These are phyloP conservation scores for Rutpela maculata DNA, from an alignment of 2,888 invertebrate species.

Conservation along the genomic window DNA sequence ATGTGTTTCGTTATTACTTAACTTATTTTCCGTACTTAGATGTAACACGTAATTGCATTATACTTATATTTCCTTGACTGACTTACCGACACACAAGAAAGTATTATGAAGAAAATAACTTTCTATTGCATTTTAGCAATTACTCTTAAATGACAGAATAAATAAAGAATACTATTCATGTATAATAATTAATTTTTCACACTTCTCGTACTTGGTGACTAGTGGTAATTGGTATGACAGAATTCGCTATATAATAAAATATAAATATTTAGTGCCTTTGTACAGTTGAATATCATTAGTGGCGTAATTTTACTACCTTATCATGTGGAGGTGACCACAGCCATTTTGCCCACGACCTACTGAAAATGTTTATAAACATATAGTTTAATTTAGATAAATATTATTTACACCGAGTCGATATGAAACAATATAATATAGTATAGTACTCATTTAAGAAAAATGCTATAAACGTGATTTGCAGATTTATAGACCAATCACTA, in stretches of 20 bases:
- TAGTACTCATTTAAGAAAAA: too few relatives aligned
- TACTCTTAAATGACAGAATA: conserved; percentile 31
- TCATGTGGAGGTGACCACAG: too few relatives aligned
- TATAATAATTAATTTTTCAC: conserved; percentile 16
- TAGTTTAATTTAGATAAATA: too few relatives aligned
- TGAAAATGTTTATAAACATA: too few relatives aligned
- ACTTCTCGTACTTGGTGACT: not conserved
- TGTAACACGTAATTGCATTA: conserved; percentile 36
- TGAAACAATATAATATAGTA: too few relatives aligned
- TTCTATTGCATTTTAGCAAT: conserved; percentile 31
- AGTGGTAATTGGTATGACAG: not conserved
- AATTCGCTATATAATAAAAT: not conserved
- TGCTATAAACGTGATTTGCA: too few relatives aligned
- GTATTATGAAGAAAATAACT: conserved; percentile 37
- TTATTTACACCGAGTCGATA: too few relatives aligned
- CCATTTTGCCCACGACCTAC: too few relatives aligned
- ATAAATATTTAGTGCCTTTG: too few relatives aligned
- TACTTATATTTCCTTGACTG: conserved; percentile 37
- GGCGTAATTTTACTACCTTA: too few relatives aligned
- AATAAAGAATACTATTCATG: conserved; percentile 12
- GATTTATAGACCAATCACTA: too few relatives aligned
- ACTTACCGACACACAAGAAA: conserved; percentile 35
- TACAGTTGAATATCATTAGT: too few relatives aligned
- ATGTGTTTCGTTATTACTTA: conserved; percentile 33
- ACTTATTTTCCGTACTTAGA: conserved; percentile 36